phyloP scores from a whole-genome alignment of 2,888 invertebrate species.

The Coelopa pilipes region DNA sequence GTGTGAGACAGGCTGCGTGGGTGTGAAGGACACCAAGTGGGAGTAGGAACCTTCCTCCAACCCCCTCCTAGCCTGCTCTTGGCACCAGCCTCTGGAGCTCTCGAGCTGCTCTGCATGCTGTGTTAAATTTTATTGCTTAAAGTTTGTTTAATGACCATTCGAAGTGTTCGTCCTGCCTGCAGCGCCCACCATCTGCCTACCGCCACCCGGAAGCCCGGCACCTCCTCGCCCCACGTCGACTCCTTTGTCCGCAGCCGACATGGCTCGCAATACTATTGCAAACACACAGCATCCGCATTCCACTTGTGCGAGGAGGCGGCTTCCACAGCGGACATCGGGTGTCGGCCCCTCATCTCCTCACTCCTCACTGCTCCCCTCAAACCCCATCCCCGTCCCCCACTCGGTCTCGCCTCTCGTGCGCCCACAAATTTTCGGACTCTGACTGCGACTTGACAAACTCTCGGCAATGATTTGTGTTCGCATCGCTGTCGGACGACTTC shows the following conservation, averaged over 20 bases:
- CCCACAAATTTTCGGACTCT: slow-evolving; percentile 47
- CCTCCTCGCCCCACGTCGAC: background rate
- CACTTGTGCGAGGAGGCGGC: too few relatives aligned
- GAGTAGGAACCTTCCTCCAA: background rate
- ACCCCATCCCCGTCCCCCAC: too few relatives aligned
- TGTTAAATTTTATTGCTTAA: slow-evolving; percentile 42
- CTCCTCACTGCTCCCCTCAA: slow-evolving; percentile 25
- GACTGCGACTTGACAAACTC: slow-evolving; percentile 53
- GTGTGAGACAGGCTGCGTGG: background rate
- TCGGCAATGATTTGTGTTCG: slow-evolving; percentile 52
- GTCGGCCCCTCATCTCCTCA: background rate
- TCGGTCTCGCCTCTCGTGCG: background rate
- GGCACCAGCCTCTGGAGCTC: too few relatives aligned
- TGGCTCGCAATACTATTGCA: slow-evolving; percentile 22
- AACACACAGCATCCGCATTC: slow-evolving; percentile 18
- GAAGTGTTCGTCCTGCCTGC: background rate
- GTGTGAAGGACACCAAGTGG: background rate
- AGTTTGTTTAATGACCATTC: slow-evolving; percentile 29
- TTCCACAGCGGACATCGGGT: background rate
- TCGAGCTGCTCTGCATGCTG: slow-evolving; percentile 25
- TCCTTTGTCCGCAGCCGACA: background rate
- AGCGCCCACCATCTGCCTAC: too few relatives aligned
- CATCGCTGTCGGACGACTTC: background rate
- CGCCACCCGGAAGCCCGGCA: too few relatives aligned
- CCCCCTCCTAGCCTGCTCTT: too few relatives aligned